Base-by-base conservation (phyloP, 2,113 vertebrate species). In the Tauraco erythrolophus region DNA sequence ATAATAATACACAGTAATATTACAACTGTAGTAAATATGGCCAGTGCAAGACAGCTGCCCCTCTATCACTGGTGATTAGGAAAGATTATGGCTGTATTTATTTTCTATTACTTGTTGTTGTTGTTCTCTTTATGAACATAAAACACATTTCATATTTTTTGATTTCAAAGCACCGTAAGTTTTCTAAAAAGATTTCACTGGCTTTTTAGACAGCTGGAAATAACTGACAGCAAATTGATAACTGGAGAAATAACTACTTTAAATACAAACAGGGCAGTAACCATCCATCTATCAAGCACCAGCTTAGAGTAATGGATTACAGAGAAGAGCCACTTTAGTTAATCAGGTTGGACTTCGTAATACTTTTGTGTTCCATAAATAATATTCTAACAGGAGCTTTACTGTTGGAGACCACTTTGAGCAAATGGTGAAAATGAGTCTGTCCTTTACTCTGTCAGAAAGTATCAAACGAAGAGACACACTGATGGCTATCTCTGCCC, bases 251-350 rank as follows among this genome's bases (percentile, higher is more conserved):
- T 87, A 92, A 65, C 57, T 76, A 51, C 80, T 92, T 92, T 68
- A 92, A 94, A 87, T 81, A 84, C 57, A 95, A 89, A 76, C 91
- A 75, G 4, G 14, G 86, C 68, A 91, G 89, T 88, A 94, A 82
- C 69, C 19, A 1, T 48, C 65, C 68, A 93, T 91, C 94, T 91
- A 88, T 85, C 95, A 92, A 80, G 60, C 57, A 89, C 48, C 82
- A 72, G 60, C n/a, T 79, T 66, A 79, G 46, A 87, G 66, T 84
- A 94, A 96, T 78, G 62, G 82, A 92, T 76, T 88, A 96, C 35
- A 70, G 37, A 72, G 81, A 95, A 92, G 80, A 95, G 65, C 79
- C 96, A 96, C 95, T 97, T 97, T 91, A 96, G 86, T 92, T 96
- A 96, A 96, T 97, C 94, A 92, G 70, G 72, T 58, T 94, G 95